phyloP scores from a whole-genome alignment of 2,113 vertebrate genomes.

The Oplegnathus fasciatus region DNA sequence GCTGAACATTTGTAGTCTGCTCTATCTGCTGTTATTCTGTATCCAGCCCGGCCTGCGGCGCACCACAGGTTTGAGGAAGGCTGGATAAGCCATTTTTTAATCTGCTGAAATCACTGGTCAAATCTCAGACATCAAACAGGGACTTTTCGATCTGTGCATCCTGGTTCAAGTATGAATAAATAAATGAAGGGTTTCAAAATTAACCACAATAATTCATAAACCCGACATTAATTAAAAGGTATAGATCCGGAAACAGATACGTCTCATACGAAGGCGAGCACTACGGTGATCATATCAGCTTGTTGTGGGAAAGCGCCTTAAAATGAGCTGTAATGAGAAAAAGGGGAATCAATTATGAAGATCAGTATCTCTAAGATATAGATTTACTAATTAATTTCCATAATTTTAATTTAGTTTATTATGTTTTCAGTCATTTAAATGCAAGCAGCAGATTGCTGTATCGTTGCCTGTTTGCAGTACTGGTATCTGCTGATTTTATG shows the following conservation, averaged over 20 bases:
- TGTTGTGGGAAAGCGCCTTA: background rate
- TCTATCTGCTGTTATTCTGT: slow-evolving; percentile 4
- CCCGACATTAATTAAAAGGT: background rate
- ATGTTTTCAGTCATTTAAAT: background rate
- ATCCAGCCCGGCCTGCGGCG: slow-evolving; percentile 4
- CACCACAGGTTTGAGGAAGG: slow-evolving; percentile 13
- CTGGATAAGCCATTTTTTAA: slow-evolving; percentile 46
- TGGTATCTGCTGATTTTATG: background rate
- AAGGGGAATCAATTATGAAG: background rate
- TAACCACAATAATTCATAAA: background rate
- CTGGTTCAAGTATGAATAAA: background rate
- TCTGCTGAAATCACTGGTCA: slow-evolving; percentile 42
- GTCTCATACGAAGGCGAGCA: background rate
- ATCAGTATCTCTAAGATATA: background rate
- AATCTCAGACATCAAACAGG: slow-evolving; percentile 31
- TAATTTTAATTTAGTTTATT: background rate
- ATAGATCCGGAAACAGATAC: background rate
- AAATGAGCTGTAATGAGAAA: background rate
- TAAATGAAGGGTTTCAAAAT: background rate
- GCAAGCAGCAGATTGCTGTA: background rate
- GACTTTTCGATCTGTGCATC: slow-evolving; percentile 1
- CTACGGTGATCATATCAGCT: background rate
- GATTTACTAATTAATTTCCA: background rate
- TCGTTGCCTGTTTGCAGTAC: background rate
- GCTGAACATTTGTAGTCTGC: slow-evolving; percentile 31